Evolutionary conservation across 2,888 invertebrate species (phyloP).

Genomic region (Acrocyrtus sp.): DNA sequence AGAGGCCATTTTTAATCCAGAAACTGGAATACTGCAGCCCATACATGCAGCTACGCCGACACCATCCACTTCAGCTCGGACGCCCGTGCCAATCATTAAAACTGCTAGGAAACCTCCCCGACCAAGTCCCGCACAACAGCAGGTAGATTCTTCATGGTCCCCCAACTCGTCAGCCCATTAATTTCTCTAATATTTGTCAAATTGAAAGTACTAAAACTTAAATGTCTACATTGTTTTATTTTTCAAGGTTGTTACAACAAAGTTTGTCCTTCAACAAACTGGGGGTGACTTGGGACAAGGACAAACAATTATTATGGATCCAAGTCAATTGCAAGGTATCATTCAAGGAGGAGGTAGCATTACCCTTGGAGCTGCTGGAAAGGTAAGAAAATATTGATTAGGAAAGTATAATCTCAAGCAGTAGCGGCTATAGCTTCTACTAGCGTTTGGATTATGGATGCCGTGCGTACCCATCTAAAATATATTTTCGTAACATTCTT

Average conservation of each 20-base stretch:
- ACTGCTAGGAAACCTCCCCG: constrained; percentile 11
- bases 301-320: constrained; percentile 61
- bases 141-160: too few species aligned
- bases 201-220: not conserved
- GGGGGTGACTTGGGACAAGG: constrained; percentile 47
- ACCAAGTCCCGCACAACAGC: constrained; percentile 15
- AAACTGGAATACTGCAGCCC: constrained; percentile 61
- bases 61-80: constrained; percentile 5
- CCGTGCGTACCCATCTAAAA: too few species aligned
- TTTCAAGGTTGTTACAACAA: constrained; percentile 29
- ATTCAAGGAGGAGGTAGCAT: constrained; percentile 61
- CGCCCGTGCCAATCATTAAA: constrained; percentile 19
- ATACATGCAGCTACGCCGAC: constrained; percentile 29
- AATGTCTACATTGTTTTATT: too few species aligned
- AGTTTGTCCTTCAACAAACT: constrained; percentile 58
- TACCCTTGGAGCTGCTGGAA: constrained; percentile 53
- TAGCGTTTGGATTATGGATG: too few species aligned
- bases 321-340: constrained; percentile 58
- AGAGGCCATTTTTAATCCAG: constrained; percentile 61
- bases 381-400: constrained; percentile 53
- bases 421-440: too few species aligned
- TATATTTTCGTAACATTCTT: not conserved
- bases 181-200: too few species aligned
- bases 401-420: too few species aligned
- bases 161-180: too few species aligned